Evolutionary conservation across 2,888 invertebrate species (phyloP).

Genomic region (Chymomyza fuscimana): DNA sequence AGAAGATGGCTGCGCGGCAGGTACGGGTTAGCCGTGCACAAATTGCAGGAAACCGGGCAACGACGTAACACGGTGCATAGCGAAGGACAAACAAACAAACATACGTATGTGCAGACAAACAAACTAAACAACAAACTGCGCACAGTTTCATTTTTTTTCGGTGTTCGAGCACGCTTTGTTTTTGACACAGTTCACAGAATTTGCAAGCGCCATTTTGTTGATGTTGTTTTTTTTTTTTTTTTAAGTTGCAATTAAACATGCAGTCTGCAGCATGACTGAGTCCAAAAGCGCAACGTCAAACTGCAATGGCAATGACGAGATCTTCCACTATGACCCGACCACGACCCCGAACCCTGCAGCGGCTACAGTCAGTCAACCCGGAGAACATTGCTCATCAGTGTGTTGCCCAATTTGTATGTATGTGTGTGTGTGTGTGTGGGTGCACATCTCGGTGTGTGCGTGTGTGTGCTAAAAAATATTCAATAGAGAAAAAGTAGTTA

Average conservation of each 20-base stretch:
- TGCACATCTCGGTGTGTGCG: no score
- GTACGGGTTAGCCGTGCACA: slow-evolving; percentile 50
- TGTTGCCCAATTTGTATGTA: slow-evolving; percentile 56
- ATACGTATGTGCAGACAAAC: slow-evolving; percentile 20
- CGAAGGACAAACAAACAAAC: slow-evolving; percentile 19
- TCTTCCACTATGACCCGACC: neutral
- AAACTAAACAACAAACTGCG: slow-evolving; percentile 58
- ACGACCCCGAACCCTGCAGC: slow-evolving; percentile 12
- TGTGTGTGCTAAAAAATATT: neutral
- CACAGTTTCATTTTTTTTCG: slow-evolving; percentile 33
- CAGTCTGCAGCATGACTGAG: slow-evolving; percentile 44
- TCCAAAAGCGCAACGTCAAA: slow-evolving; percentile 33
- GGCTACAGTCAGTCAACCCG: slow-evolving; percentile 22
- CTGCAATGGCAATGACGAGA: slow-evolving; percentile 35
- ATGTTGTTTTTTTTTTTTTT: slow-evolving; percentile 32
- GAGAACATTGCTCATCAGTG: slow-evolving; percentile 61
- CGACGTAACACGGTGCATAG: slow-evolving; percentile 14
- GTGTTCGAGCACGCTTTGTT: slow-evolving; percentile 23
- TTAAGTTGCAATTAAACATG: slow-evolving; percentile 74
- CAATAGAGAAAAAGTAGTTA: neutral
- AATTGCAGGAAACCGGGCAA: slow-evolving; percentile 65
- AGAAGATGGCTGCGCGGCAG: neutral
- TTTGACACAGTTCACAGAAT: slow-evolving; percentile 68
- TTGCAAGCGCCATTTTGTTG: slow-evolving; percentile 52
- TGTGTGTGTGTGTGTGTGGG: neutral